Base-by-base conservation (phyloP, 2,888 invertebrate genomes). In the Embidobia sp. region DNA sequence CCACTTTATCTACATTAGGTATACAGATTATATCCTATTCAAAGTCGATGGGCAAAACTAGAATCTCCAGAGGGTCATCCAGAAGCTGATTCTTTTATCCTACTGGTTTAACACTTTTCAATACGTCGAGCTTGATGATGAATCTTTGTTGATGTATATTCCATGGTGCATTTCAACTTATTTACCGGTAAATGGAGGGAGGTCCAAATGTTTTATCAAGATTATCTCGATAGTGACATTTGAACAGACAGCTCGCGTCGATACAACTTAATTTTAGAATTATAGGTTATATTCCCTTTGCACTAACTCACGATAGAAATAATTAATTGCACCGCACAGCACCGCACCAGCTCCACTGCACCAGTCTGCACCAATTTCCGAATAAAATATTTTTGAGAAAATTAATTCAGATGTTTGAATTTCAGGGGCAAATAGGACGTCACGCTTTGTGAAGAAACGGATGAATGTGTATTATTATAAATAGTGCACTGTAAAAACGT, bases 351-450 rank as follows among this genome's bases (percentile, higher is more conserved):
- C n/a, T n/a, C n/a, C n/a, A n/a, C 18, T 18, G 48, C 48, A 48
- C 48, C 15, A 8, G 26, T 15, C 3, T 37, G 35, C 37, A 53
- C 53, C 27, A 22, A n/a, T n/a, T n/a, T n/a, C n/a, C n/a, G n/a
- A n/a, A n/a, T n/a, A n/a, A n/a, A n/a, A n/a, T n/a, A n/a, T n/a
- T n/a, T n/a, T n/a, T n/a, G n/a, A n/a, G n/a, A n/a, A 11, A 49
- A 49, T 63, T 63, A 63, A 63, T 63, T 0, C 35, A 29, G 26
- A 37, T n/a, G 6, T 63, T 63, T 63, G 13, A 27, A 49, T 63
- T 63, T 63, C 63, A 63, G 63, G 49, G 48, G 18, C 19, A 31
- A 19, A 40, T 40, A 10, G 40, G 19, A 8, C 26, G 3, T 26
- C 4, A 6, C 26, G 4, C n/a, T n/a, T n/a, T n/a, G n/a, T n/a